Conservation (phyloP, 2,797 vertebrate genomes). For the Hydrocynus forskahlii region DNA sequence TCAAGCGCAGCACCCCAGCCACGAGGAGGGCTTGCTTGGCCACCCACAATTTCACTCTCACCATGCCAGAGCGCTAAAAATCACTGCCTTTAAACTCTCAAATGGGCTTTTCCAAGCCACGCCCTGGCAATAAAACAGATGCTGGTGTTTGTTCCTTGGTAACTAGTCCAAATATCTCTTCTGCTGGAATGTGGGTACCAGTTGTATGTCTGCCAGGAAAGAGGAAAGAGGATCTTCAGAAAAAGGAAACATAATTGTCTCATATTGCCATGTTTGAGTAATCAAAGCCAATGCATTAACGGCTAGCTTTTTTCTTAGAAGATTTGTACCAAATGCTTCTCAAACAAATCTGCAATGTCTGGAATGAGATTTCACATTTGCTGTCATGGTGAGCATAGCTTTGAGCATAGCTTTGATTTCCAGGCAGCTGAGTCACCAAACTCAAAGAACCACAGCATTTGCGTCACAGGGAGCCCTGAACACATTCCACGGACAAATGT, state of each 20-base stretch:
- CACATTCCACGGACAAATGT: slow-evolving; percentile 6
- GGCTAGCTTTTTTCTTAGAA: background rate
- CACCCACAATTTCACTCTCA: slow-evolving; percentile 57
- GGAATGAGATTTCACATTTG: background rate
- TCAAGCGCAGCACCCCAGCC: slow-evolving; percentile 48
- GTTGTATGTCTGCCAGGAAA: background rate
- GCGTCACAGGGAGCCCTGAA: slow-evolving; percentile 2
- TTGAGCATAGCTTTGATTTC: background rate
- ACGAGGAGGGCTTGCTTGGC: slow-evolving; percentile 53
- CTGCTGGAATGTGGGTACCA: slow-evolving; percentile 33
- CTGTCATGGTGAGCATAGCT: background rate
- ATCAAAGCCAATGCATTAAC: slow-evolving; percentile 9
- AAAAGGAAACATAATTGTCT: slow-evolving; percentile 14
- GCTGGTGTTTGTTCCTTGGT: slow-evolving; percentile 38
- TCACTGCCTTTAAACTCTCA: slow-evolving; percentile 58
- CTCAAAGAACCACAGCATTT: background rate
- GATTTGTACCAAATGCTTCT: background rate
- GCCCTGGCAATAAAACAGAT: slow-evolving; percentile 47
- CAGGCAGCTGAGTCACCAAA: background rate
- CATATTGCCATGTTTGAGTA: slow-evolving; percentile 10
- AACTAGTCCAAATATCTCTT: slow-evolving; percentile 44
- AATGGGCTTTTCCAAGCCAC: slow-evolving; percentile 54
- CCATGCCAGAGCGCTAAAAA: slow-evolving; percentile 57
- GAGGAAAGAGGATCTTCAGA: slow-evolving; percentile 35
- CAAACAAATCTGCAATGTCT: slow-evolving; percentile 2